Percentiles rank a stretch among this genome's conserved stretches.
These are phyloP conservation scores for Oxygymnocypris stewartii DNA, from an alignment of 2,113 vertebrate genomes.

Conservation along the genomic window DNA sequence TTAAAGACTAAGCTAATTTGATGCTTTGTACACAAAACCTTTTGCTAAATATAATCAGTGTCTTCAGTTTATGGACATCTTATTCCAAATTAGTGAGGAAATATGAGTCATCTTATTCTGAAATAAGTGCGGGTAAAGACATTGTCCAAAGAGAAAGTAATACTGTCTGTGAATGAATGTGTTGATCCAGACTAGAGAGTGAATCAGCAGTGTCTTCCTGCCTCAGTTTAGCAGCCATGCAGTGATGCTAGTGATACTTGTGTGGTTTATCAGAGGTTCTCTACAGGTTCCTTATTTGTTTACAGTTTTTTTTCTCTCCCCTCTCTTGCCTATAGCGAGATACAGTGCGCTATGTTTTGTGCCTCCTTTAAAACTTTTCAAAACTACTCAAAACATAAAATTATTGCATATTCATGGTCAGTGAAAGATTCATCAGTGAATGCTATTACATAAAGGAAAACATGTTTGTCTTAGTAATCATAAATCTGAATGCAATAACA, in stretches of 20 bases:
- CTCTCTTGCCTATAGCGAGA: neutral
- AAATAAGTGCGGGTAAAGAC: neutral
- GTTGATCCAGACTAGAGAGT: neutral
- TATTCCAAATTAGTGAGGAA: no score
- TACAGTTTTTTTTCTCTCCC: neutral
- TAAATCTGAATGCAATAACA: neutral
- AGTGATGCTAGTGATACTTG: neutral
- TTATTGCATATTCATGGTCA: no score
- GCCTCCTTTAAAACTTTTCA: neutral
- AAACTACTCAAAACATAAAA: no score
- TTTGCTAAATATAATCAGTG: neutral
- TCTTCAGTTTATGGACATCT: neutral
- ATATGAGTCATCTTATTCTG: neutral
- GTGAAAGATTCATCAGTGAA: no score
- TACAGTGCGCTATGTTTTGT: neutral
- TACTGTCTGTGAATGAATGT: neutral
- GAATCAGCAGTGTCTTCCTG: constrained; percentile 15
- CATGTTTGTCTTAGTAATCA: neutral
- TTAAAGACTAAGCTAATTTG: neutral
- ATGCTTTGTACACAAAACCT: neutral
- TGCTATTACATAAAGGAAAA: no score
- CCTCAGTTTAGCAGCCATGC: neutral
- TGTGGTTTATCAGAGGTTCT: neutral
- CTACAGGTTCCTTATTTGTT: neutral
- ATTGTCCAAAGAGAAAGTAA: neutral